Conservation (phyloP, 2,797 vertebrate genomes). For the Hylomyscus alleni region DNA sequence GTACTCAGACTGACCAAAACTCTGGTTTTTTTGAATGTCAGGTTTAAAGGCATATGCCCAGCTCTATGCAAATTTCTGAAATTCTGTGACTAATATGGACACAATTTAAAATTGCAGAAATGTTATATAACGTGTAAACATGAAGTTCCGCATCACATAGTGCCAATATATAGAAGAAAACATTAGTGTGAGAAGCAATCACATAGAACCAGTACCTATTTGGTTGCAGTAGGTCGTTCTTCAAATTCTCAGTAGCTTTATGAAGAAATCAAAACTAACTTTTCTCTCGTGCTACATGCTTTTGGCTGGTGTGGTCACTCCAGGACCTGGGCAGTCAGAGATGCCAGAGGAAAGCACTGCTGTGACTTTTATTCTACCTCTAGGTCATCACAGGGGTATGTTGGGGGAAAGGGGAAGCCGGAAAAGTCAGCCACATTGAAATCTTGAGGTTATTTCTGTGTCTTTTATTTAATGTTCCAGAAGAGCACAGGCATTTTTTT, state of each 20-base stretch:
- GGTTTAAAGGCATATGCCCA: background rate
- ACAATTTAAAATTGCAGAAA: background rate
- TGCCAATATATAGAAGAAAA: background rate
- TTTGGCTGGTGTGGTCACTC: background rate
- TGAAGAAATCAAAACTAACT: constrained; percentile 25
- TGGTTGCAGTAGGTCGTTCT: background rate
- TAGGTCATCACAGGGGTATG: background rate
- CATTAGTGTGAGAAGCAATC: background rate
- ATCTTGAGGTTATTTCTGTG: background rate
- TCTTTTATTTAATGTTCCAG: background rate
- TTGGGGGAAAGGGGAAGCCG: background rate
- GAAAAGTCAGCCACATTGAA: background rate
- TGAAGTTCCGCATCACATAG: background rate
- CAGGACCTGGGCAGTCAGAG: background rate
- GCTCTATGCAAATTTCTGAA: background rate
- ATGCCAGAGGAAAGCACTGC: background rate
- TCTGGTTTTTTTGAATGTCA: background rate
- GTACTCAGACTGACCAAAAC: background rate
- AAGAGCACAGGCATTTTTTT: background rate
- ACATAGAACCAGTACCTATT: background rate
- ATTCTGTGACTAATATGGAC: background rate
- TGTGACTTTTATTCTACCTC: background rate
- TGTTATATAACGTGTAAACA: background rate
- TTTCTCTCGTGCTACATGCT: background rate
- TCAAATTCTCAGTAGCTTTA: background rate